A percentile compares a stretch with the other conserved stretches of the same genome.
Evolutionary conservation across 1,140 invertebrate genomes (phyloP).

Genomic region (Drosophila mayri): DNA sequence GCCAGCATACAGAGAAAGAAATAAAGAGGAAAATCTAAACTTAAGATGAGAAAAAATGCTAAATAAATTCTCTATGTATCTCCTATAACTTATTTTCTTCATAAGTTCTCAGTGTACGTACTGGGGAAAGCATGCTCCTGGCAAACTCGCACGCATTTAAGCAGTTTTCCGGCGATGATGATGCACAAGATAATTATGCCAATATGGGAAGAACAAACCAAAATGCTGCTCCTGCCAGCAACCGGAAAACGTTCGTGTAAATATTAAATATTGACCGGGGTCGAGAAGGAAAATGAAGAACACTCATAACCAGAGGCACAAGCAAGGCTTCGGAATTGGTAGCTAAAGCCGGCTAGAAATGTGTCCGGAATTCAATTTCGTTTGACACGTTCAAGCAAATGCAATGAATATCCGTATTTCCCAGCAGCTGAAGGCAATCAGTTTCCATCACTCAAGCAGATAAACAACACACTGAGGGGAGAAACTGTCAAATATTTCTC

Average conservation of each 20-base stretch:
- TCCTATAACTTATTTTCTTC: background rate
- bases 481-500: conserved; percentile 8
- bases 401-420: conserved; percentile 26
- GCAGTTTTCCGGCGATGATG: conserved; percentile 26
- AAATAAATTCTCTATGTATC: fast-evolving
- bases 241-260: conserved; percentile 29
- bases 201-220: conserved; percentile 29
- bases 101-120: background rate
- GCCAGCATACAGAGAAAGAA: background rate
- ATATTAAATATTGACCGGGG: conserved; percentile 52
- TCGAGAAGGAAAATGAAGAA: background rate
- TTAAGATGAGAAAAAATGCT: background rate
- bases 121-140: background rate
- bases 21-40: background rate
- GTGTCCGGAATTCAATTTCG: conserved; percentile 55
- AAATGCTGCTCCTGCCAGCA: conserved; percentile 1
- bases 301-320: conserved; percentile 3
- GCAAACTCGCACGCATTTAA: conserved; percentile 42
- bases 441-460: conserved; percentile 39
- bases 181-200: conserved; percentile 44
- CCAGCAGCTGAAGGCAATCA: conserved; percentile 29
- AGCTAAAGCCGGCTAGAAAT: conserved; percentile 25
- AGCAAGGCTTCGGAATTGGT: background rate
- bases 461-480: conserved; percentile 1
- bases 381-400: conserved; percentile 48